Evolutionary conservation across 2,113 vertebrate species (phyloP).

Genomic region (Bos taurus): DNA sequence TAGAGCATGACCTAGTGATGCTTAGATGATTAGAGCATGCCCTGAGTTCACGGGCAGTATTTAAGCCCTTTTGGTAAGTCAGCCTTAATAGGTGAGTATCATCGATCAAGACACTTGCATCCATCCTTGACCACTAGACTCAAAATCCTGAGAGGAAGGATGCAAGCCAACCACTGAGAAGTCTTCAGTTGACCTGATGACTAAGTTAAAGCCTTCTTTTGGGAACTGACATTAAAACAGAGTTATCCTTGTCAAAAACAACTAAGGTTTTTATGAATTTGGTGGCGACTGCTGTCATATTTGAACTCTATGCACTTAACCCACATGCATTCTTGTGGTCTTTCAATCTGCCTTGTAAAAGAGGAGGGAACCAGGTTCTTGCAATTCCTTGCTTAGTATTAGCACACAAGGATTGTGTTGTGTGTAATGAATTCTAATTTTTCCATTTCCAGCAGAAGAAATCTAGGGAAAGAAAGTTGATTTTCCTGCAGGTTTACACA

Average conservation of each 20-base stretch:
- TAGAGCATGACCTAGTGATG: background rate
- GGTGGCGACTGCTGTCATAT: background rate
- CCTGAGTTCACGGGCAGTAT: background rate
- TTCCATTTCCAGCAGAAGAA: background rate
- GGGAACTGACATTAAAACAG: background rate
- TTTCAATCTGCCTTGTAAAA: background rate
- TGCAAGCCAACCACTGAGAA: background rate
- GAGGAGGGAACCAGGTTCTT: background rate
- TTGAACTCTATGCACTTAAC: background rate
- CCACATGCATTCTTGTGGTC: background rate
- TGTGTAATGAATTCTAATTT: background rate
- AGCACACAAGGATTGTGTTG: background rate
- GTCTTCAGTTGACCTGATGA: background rate
- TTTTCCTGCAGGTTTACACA: background rate
- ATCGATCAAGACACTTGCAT: background rate
- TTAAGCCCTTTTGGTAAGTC: background rate
- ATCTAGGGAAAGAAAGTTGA: background rate
- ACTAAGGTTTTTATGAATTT: background rate
- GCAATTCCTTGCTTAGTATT: background rate
- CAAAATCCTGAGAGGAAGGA: background rate
- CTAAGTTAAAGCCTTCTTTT: background rate
- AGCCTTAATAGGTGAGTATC: background rate
- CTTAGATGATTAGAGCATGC: no score
- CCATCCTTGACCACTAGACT: background rate
- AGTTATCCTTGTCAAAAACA: background rate